These are phyloP conservation scores for Hestina assimilis DNA, from an alignment of 1,140 invertebrate genomes.

Conservation along the genomic window DNA sequence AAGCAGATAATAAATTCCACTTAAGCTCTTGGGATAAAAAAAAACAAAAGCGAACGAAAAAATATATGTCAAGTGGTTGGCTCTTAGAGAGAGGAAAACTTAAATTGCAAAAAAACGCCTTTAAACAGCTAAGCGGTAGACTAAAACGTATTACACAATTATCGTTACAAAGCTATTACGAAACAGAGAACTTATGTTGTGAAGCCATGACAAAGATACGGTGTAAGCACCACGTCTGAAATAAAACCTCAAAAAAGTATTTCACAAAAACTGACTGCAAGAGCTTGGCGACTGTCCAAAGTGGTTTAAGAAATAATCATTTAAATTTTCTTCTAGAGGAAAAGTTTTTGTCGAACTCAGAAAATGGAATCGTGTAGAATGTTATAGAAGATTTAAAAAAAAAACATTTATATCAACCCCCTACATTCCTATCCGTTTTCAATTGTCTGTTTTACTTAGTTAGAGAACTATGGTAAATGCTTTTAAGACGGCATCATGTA, in stretches of 20 bases:
- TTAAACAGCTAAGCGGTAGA: neutral
- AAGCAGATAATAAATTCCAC: neutral
- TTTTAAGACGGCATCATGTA: no score
- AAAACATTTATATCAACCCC: no score
- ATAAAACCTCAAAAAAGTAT: neutral
- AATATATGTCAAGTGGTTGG: neutral
- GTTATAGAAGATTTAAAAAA: no score
- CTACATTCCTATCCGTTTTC: no score
- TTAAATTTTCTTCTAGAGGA: neutral
- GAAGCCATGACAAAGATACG: neutral
- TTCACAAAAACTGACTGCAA: neutral
- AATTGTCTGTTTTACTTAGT: no score
- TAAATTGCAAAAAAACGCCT: neutral
- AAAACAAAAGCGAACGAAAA: slow-evolving; percentile 1
- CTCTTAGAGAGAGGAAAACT: neutral
- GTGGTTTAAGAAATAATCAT: slow-evolving; percentile 3
- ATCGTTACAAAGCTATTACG: neutral
- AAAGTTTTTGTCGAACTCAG: neutral
- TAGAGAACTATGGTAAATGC: no score
- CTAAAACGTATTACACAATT: neutral
- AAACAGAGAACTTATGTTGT: neutral
- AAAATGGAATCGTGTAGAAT: neutral
- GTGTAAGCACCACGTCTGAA: neutral
- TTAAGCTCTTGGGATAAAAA: neutral
- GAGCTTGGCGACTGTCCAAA: slow-evolving; percentile 1